These are phyloP conservation scores for Stenotaenia linearis DNA, from an alignment of 2,888 invertebrate species.

Conservation along the genomic window DNA sequence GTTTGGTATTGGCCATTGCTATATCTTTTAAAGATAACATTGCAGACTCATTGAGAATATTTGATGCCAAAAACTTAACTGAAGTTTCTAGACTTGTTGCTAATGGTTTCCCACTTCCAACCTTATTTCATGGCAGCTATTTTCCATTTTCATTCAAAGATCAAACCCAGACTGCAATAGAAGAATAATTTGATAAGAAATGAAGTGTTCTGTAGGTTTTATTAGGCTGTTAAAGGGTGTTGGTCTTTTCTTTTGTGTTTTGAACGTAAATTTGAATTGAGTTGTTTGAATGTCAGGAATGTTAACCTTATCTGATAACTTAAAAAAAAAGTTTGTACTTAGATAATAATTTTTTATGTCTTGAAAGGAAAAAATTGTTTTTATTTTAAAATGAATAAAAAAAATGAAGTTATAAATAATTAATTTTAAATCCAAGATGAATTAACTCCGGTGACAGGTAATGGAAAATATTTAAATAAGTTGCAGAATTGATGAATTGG, in stretches of 20 bases:
- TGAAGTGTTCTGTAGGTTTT: too few species aligned
- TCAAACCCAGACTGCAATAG: not conserved
- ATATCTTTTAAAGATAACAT: constrained; percentile 28
- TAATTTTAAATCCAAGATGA: too few species aligned
- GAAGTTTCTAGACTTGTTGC: constrained; percentile 41
- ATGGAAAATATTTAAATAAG: too few species aligned
- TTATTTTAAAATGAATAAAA: not conserved
- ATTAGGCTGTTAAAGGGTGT: not conserved
- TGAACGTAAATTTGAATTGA: too few species aligned
- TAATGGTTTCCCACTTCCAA: not conserved
- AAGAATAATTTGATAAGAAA: not conserved
- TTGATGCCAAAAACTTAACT: constrained; percentile 42
- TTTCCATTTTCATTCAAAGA: not conserved
- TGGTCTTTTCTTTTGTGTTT: not conserved
- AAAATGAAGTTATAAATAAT: not conserved
- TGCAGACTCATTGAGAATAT: constrained; percentile 39
- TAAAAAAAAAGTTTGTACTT: not conserved
- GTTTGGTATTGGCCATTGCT: constrained; percentile 32
- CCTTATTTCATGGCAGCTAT: not conserved
- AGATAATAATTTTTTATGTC: not conserved
- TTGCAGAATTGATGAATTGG: too few species aligned
- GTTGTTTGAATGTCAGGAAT: not conserved
- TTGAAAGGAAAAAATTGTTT: not conserved
- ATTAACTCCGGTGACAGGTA: too few species aligned
- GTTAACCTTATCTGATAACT: not conserved